Base-by-base conservation (phyloP, 1,140 invertebrate genomes). In the Aphis gossypii region DNA sequence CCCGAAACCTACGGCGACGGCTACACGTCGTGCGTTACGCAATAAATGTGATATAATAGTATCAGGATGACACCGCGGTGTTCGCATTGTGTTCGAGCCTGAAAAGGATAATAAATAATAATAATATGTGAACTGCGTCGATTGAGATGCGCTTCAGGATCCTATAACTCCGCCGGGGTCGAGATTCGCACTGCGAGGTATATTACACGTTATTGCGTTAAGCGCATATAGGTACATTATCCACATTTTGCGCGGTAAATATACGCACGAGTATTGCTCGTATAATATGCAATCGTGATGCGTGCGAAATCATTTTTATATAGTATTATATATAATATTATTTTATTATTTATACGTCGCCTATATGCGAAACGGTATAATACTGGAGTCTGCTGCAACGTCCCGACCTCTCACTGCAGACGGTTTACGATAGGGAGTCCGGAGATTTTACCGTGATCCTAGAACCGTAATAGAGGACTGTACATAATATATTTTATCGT, bases 11-110 rank as follows among this genome's bases (percentile, higher is more conserved):
- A 76, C 60, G 5, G 60, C 60, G 60, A 76, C 30, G 60, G 11
- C 23, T 68, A 68, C 60, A 76, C 60, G 60, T n/a, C 60, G 60
- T n/a, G 60, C 30, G n/a, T 76, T 76, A n/a, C n/a, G 60, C 60
- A n/a, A 76, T 76, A 76, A 76, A 76, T n/a, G n/a, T 76, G 60
- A 76, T 76, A 76, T 76, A 76, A 76, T 76, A 76, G 14, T n/a
- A 76, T 35, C 60, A 76, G 60, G 60, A 76, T 14, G 60, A n/a
- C 60, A 76, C 60, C 60, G 60, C 60, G 30, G 60, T 14, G 60
- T n/a, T 76, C 14, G 60, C 60, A 76, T 76, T 76, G 60, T 76
- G 60, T 76, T 76, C 5, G 60, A 76, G 14, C 60, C 30, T n/a
- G 14, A 76, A 76, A 76, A 68, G 30, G 30, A 76, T 76, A n/a